phyloP scores from a whole-genome alignment of 2,797 vertebrate species.

The Anas georgica region DNA sequence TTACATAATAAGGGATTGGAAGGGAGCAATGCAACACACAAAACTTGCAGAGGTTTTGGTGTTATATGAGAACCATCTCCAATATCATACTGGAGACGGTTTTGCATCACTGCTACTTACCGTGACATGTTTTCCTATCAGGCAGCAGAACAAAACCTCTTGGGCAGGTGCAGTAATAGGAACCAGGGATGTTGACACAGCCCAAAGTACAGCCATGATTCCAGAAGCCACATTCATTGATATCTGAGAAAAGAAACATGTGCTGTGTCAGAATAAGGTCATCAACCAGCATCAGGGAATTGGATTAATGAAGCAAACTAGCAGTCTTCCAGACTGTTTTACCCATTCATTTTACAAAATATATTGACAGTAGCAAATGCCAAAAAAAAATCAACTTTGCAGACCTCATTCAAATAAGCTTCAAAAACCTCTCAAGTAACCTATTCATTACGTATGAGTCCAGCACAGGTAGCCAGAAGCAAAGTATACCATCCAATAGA shows the following conservation, averaged over 20 bases:
- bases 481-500: neutral
- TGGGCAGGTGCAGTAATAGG: slow-evolving; percentile 94
- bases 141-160: slow-evolving; percentile 87
- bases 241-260: slow-evolving; percentile 77
- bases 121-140: slow-evolving; percentile 88
- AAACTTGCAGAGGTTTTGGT: neutral
- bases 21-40: neutral
- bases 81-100: accelerated
- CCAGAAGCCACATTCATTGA: slow-evolving; percentile 93
- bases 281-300: neutral
- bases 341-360: neutral
- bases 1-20: neutral
- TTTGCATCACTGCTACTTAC: slow-evolving; percentile 72
- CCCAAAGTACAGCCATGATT: slow-evolving; percentile 94
- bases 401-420: neutral
- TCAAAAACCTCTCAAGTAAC: neutral
- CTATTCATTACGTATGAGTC: neutral
- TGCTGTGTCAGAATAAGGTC: neutral
- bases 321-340: neutral
- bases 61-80: neutral
- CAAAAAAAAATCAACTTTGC: neutral
- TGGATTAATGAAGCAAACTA: neutral
- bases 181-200: slow-evolving; percentile 92
- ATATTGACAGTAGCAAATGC: neutral
- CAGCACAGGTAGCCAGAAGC: neutral